Base-by-base conservation (phyloP, 92 coral and sea anemone genomes). In the Blastomussa wellsi region DNA sequence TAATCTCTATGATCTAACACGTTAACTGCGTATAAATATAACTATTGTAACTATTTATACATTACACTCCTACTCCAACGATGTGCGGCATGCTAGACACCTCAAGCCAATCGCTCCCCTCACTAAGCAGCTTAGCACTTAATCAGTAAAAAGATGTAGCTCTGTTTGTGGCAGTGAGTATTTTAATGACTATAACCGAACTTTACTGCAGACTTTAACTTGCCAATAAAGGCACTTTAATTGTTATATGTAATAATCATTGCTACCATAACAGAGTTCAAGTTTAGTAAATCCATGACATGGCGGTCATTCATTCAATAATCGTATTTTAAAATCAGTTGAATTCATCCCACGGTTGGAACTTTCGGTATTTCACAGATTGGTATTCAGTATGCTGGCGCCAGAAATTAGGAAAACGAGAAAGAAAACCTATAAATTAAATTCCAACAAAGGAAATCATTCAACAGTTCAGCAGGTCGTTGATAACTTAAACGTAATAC, bases 101-200 rank as follows among this genome's bases (percentile, higher is more conserved):
- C 78, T 14, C 14, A 42, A 29, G 31, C 59, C 52, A 42, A 33
- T 26, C 31, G n/a, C n/a, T n/a, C 77, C 7, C 1, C 28, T 19
- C 48, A 70, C 77, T 24, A 14, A 24, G 60, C 79, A 49, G 79
- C 59, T 74, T 74, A 74, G 31, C 59, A 74, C 60, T 74, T 74
- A 74, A 74, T 74, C 29, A 74, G 60, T 47, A 32, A 29, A 62
- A n/a, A 74, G 29, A 74, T 11, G 10, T 6, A 22, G 36, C 24
- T 35, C 42, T 12, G 4, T n/a, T 51, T 17, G 2, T 14, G 16
- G 22, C 22, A 51, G 14, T 57, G 65, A 13, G 33, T 26, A 28
- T 62, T n/a, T n/a, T 62, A 26, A 62, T 51, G 22, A 51, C 20
- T 51, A 17, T 14, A 51, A 14, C 68, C 24, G 65, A 17, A 57